phyloP scores from a whole-genome alignment of 2,113 vertebrate genomes.

The Pagrus major region DNA sequence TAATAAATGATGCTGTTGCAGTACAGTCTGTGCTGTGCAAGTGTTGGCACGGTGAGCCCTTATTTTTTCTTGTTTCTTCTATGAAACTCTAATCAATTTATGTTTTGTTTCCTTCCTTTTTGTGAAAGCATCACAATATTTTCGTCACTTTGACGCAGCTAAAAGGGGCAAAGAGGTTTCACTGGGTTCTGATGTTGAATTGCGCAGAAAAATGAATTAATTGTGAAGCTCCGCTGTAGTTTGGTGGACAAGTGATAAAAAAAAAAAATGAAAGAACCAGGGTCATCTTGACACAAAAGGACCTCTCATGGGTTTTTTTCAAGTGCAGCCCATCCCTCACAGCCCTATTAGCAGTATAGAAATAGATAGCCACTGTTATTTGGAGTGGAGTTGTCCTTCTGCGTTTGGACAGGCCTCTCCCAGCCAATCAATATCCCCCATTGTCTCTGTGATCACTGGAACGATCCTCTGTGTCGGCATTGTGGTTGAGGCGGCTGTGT shows the following conservation, averaged over 20 bases:
- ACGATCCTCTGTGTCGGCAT: conserved; percentile 24
- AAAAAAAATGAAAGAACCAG: conserved; percentile 6
- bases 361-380: conserved; percentile 62
- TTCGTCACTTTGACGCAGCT: neutral
- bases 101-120: neutral
- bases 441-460: conserved; percentile 59
- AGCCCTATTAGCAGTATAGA: conserved; percentile 54
- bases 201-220: conserved; percentile 4
- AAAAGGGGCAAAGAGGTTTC: neutral
- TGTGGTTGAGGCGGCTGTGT: conserved; percentile 4
- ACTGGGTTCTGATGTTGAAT: neutral
- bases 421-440: conserved; percentile 62
- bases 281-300: conserved; percentile 54
- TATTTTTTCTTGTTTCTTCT: neutral
- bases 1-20: neutral
- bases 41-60: neutral
- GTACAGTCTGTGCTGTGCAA: neutral
- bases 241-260: conserved; percentile 3
- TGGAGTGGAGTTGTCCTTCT: conserved; percentile 49
- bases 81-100: neutral
- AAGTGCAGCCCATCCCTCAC: conserved; percentile 41
- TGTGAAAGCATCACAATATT: too few species aligned
- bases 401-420: conserved; percentile 44
- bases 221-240: neutral
- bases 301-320: conserved; percentile 48